These are phyloP conservation scores for Scaptomyza graminum DNA, from an alignment of 1,140 invertebrate genomes.

Conservation along the genomic window DNA sequence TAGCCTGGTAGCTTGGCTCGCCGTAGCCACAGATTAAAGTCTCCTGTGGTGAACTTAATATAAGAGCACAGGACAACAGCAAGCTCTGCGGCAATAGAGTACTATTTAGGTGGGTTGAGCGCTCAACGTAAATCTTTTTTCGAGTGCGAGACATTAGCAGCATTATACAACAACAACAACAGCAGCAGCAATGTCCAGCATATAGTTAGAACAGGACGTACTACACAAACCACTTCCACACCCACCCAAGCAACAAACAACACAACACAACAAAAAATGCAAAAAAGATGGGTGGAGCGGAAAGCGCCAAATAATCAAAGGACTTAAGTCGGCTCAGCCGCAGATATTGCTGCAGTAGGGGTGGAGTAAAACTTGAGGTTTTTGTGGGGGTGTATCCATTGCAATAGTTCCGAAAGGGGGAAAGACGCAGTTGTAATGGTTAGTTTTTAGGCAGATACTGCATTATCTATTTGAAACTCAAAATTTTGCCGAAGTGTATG, in stretches of 20 bases:
- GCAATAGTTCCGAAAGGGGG: not conserved
- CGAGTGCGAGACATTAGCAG: slow-evolving; percentile 79
- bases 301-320: slow-evolving; percentile 58
- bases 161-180: slow-evolving; percentile 72
- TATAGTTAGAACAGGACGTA: slow-evolving; percentile 33
- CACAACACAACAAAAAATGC: slow-evolving; percentile 26
- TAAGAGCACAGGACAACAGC: slow-evolving; percentile 68
- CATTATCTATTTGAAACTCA: not conserved
- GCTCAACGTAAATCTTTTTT: slow-evolving; percentile 69
- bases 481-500: not conserved
- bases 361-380: not conserved
- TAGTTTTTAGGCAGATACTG: not conserved
- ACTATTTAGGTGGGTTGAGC: slow-evolving; percentile 56
- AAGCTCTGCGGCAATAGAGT: slow-evolving; percentile 52
- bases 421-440: not conserved
- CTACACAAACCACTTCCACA: slow-evolving; percentile 31
- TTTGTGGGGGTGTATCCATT: slow-evolving; percentile 25
- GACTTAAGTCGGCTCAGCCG: slow-evolving; percentile 73
- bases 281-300: slow-evolving; percentile 35
- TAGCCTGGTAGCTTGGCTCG: slow-evolving; percentile 34
- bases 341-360: slow-evolving; percentile 35
- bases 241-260: not conserved
- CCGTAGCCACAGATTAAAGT: slow-evolving; percentile 74
- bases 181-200: slow-evolving; percentile 56
- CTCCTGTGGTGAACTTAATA: slow-evolving; percentile 81